phyloP scores from a whole-genome alignment of 2,797 vertebrate species.

The Margarornis squamiger region DNA sequence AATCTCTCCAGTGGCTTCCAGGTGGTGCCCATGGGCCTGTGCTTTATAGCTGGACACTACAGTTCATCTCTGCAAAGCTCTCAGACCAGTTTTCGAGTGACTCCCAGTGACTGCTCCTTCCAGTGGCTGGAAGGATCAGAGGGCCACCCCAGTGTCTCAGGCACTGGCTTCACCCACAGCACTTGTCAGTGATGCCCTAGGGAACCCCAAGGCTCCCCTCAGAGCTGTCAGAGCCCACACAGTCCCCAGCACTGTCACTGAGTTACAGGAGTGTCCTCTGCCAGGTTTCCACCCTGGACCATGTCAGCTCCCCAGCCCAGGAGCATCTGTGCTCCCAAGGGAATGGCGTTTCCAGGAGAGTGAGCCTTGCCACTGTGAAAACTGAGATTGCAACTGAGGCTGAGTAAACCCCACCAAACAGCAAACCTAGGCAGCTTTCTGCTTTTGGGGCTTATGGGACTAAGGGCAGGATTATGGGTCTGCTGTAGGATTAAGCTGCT shows the following conservation, averaged over 20 bases:
- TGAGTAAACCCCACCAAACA: neutral
- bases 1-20: neutral
- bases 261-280: neutral
- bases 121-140: neutral
- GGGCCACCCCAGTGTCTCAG: neutral
- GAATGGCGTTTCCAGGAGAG: neutral
- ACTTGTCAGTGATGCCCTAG: accelerated
- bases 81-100: neutral
- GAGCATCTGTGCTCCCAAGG: neutral
- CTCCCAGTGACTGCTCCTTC: neutral
- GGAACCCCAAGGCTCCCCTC: neutral
- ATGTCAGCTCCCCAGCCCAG: neutral
- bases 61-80: neutral
- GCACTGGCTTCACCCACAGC: accelerated
- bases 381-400: neutral
- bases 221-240: neutral
- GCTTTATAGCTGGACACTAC: neutral
- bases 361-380: accelerated
- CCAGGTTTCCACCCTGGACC: neutral
- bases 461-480: neutral
- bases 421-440: neutral
- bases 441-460: neutral
- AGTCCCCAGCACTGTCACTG: neutral
- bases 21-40: neutral
- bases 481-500: neutral